Conservation (phyloP, 64 coral and sea anemone species). For the Montipora cactus region DNA sequence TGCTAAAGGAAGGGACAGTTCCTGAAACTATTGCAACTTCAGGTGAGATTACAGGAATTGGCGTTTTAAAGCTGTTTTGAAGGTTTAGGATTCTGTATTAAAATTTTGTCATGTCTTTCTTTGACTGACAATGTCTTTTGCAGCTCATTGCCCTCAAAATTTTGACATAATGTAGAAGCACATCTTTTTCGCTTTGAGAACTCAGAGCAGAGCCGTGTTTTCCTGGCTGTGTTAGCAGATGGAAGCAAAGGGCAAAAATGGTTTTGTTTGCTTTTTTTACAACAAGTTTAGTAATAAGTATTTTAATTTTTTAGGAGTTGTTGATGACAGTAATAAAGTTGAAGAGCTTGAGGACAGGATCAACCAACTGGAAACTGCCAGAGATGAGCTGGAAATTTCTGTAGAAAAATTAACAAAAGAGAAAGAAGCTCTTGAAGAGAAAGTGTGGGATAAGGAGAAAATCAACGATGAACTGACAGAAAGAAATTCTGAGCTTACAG, state of each 20-base stretch:
- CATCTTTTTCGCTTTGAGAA: too few species aligned
- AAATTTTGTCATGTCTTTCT: too few species aligned
- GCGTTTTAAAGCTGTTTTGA: too few species aligned
- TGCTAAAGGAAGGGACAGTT: slow-evolving; percentile 95
- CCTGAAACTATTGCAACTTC: slow-evolving; percentile 78
- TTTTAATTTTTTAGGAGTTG: slow-evolving; percentile 53
- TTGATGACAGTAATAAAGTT: slow-evolving; percentile 68
- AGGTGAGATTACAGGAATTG: slow-evolving; percentile 4
- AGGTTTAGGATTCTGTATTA: too few species aligned
- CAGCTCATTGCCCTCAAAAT: too few species aligned
- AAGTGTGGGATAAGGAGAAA: slow-evolving; percentile 65
- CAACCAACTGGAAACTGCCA: slow-evolving; percentile 72
- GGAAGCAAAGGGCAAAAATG: too few species aligned
- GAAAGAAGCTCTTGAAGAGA: slow-evolving; percentile 70
- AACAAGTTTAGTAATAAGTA: not conserved
- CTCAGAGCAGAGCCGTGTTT: not conserved
- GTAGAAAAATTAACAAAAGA: slow-evolving; percentile 83
- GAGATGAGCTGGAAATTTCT: slow-evolving; percentile 80
- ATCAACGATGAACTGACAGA: slow-evolving; percentile 66
- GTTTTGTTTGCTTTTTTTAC: not conserved
- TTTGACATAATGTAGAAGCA: too few species aligned
- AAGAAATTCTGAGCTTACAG: slow-evolving; percentile 71
- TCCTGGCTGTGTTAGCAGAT: not conserved
- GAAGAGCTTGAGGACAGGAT: slow-evolving; percentile 97
- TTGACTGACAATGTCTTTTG: too few species aligned